phyloP scores from a whole-genome alignment of 2,113 vertebrate genomes.

The Sinocyclocheilus maitianheensis region DNA sequence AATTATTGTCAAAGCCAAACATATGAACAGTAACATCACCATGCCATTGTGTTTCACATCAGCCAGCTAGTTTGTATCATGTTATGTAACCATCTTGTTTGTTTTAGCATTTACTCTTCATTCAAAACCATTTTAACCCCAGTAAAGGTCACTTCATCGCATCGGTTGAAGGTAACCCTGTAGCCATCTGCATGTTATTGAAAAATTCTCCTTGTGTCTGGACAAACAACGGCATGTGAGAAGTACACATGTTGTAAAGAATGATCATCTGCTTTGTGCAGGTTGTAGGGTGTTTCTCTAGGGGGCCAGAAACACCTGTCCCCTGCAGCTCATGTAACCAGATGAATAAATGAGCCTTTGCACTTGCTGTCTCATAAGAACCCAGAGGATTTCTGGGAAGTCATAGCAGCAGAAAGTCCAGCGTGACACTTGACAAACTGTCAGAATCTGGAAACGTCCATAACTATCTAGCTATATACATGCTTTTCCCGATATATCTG shows the following conservation, averaged over 20 bases:
- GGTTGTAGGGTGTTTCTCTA: neutral
- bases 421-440: neutral
- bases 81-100: constrained; percentile 4
- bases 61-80: neutral
- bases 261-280: neutral
- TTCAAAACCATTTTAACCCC: neutral
- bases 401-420: neutral
- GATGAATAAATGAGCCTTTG: constrained; percentile 11
- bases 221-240: neutral
- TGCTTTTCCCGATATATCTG: constrained; percentile 47
- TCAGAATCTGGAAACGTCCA: constrained; percentile 33
- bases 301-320: neutral
- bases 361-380: constrained; percentile 41
- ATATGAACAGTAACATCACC: neutral
- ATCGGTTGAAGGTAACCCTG: constrained; percentile 14
- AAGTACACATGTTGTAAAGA: neutral
- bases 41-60: neutral
- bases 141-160: constrained; percentile 36
- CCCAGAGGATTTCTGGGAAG: constrained; percentile 42
- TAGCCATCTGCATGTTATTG: neutral
- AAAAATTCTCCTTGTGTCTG: constrained; percentile 14
- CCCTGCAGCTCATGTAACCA: constrained; percentile 33
- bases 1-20: neutral
- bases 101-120: constrained; percentile 13
- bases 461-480: constrained; percentile 21